Evolutionary conservation across 2,113 vertebrate species (phyloP).

Genomic region (Rhineura floridana): DNA sequence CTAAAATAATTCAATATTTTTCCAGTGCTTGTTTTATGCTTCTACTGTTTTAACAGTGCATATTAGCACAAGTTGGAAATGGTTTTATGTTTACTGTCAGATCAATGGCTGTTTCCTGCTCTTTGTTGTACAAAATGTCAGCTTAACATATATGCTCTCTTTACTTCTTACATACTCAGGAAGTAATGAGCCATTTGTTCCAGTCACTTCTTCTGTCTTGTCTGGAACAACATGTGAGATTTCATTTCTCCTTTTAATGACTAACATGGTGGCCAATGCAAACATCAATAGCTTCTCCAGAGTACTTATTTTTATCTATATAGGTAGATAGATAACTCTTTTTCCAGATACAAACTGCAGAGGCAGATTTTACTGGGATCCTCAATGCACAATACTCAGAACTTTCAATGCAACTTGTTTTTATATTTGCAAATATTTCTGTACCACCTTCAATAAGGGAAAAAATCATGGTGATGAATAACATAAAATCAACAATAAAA

Average conservation of each 20-base stretch:
- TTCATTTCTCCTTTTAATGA: slow-evolving; percentile 8
- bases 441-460: too few species aligned
- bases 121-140: neutral
- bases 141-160: neutral
- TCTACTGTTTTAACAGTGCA: slow-evolving; percentile 11
- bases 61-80: neutral
- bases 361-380: neutral
- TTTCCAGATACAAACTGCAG: slow-evolving; percentile 18
- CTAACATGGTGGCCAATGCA: slow-evolving; percentile 20
- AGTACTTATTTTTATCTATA: neutral
- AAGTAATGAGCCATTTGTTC: neutral
- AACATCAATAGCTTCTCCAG: neutral
- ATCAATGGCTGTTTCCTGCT: neutral
- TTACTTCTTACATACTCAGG: neutral
- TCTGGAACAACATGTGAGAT: slow-evolving; percentile 15
- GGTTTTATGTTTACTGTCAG: slow-evolving; percentile 7
- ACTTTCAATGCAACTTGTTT: neutral
- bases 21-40: neutral
- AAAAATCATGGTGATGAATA: too few species aligned
- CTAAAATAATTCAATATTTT: neutral
- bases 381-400: neutral
- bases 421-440: neutral
- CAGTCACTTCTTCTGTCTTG: neutral
- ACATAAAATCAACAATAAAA: too few species aligned
- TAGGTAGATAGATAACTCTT: slow-evolving; percentile 9